A percentile compares a stretch with the other conserved stretches of the same genome.
phyloP scores from a whole-genome alignment of 2,113 vertebrate genomes.

The Peromyscus polionotus region DNA sequence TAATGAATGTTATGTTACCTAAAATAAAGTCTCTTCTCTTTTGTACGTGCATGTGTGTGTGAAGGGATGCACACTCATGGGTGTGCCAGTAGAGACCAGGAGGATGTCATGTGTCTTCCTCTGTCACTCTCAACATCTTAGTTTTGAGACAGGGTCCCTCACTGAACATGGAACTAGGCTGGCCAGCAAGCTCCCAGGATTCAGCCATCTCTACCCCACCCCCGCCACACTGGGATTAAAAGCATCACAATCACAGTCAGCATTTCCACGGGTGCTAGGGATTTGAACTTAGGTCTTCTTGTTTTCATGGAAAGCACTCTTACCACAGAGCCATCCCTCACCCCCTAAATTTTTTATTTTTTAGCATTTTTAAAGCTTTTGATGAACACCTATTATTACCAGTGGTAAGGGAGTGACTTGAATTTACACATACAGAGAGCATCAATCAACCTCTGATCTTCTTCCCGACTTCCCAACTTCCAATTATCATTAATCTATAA shows the following conservation, averaged over 20 bases:
- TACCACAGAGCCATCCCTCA: not conserved
- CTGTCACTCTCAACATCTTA: not conserved
- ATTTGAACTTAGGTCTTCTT: not conserved
- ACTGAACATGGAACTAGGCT: not conserved
- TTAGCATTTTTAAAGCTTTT: not conserved
- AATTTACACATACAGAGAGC: not conserved
- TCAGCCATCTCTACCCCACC: not conserved
- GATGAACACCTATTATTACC: not conserved
- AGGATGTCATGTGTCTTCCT: not conserved
- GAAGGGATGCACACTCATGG: not conserved
- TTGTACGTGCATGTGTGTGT: not conserved
- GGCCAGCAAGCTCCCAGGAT: not conserved
- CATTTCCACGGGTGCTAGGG: not conserved
- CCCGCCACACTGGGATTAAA: not conserved
- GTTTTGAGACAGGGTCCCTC: not conserved
- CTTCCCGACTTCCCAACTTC: not conserved
- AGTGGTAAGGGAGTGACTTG: not conserved
- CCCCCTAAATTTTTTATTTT: not conserved
- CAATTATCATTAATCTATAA: not conserved
- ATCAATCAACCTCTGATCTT: not conserved
- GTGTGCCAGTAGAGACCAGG: not conserved
- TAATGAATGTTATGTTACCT: not conserved
- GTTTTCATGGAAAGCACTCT: not conserved
- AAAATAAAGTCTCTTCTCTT: conserved; percentile 33
- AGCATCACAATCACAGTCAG: too few species aligned